Conservation (phyloP, 2,888 invertebrate genomes). For the Drosophila anomalipes region DNA sequence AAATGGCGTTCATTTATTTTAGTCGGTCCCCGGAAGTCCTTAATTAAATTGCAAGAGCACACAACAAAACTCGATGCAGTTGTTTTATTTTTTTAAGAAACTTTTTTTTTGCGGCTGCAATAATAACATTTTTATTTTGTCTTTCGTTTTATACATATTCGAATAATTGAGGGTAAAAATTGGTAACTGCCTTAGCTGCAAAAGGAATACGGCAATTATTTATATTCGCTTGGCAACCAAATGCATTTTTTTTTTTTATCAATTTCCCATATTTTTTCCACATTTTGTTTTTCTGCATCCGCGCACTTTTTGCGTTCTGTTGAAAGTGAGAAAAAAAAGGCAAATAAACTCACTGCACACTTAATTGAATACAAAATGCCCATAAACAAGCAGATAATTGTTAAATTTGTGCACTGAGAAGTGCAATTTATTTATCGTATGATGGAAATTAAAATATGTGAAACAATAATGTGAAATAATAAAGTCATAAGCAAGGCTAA, state of each 20-base stretch:
- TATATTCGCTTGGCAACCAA: constrained; percentile 20
- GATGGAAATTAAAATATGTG: not conserved
- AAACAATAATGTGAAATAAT: not conserved
- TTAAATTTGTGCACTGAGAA: constrained; percentile 48
- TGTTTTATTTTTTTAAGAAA: not conserved
- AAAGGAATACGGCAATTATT: constrained; percentile 29
- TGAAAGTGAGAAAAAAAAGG: constrained; percentile 7
- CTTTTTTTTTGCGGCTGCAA: not conserved
- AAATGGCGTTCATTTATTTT: constrained; percentile 39
- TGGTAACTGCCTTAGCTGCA: constrained; percentile 31
- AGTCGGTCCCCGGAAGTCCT: constrained; percentile 17
- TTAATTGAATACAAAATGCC: constrained; percentile 57
- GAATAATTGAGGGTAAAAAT: constrained; percentile 20
- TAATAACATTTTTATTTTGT: not conserved
- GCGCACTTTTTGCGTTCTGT: not conserved
- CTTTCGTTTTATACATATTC: constrained; percentile 12
- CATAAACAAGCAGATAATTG: constrained; percentile 46
- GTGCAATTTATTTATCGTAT: constrained; percentile 23
- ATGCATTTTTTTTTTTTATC: constrained; percentile 44
- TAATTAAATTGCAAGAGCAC: constrained; percentile 53
- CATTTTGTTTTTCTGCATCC: not conserved
- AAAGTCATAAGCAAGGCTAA: not conserved
- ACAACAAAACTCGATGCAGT: not conserved
- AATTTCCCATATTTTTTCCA: constrained; percentile 10
- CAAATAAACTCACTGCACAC: constrained; percentile 33